phyloP scores from a whole-genome alignment of 2,797 vertebrate genomes.

The Anguilla pacifica region DNA sequence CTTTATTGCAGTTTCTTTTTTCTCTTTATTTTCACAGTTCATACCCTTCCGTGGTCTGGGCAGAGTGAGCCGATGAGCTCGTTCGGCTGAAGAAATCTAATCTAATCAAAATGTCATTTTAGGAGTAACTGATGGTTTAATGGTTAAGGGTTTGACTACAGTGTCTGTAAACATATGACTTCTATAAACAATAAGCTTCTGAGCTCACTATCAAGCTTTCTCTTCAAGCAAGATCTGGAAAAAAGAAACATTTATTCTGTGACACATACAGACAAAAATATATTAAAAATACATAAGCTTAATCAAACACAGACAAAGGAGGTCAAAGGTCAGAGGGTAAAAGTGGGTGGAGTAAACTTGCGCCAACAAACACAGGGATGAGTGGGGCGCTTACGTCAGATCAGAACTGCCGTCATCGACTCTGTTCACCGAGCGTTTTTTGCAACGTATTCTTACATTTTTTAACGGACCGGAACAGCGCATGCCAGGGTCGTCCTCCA shows the following conservation, averaged over 20 bases:
- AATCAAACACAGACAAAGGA: constrained; percentile 2
- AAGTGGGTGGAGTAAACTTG: not conserved
- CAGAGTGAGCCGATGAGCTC: not conserved
- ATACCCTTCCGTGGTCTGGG: not conserved
- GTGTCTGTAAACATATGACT: no score
- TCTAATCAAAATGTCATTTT: not conserved
- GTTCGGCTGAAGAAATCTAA: not conserved
- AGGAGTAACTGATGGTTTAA: not conserved
- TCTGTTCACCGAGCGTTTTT: no score
- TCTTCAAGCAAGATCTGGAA: not conserved
- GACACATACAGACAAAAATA: no score
- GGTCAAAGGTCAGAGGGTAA: constrained; percentile 17
- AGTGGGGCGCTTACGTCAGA: no score
- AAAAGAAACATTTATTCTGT: not conserved
- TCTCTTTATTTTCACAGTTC: no score
- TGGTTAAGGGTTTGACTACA: not conserved
- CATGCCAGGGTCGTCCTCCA: not conserved
- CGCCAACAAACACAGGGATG: no score
- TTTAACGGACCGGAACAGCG: no score
- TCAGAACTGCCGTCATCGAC: no score
- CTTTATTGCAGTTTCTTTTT: not conserved
- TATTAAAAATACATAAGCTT: not conserved
- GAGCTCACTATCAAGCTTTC: no score
- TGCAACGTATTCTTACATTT: no score
- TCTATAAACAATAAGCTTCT: no score